A percentile compares a stretch with the other conserved stretches of the same genome.
phyloP scores from a whole-genome alignment of 2,797 vertebrate genomes.

The Astyanax mexicanus region DNA sequence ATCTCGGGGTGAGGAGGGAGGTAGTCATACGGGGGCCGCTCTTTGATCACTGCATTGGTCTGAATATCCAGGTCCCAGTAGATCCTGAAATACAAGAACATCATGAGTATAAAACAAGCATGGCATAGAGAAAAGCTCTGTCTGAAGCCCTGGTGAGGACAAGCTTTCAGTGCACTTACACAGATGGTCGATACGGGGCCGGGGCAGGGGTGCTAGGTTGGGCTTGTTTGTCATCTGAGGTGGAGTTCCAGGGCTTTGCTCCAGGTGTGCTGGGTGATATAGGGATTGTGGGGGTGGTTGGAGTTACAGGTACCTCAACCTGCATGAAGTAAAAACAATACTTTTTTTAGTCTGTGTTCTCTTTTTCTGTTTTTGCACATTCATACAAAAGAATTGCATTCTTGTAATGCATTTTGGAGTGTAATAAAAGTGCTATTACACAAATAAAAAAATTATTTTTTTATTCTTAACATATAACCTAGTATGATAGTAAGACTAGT shows the following conservation, averaged over 20 bases:
- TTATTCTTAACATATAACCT: too few relatives aligned
- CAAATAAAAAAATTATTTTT: too few relatives aligned
- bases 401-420: too few relatives aligned
- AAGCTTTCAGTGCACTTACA: constrained; percentile 80
- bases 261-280: constrained; percentile 88
- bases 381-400: too few relatives aligned
- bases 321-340: constrained; percentile 11
- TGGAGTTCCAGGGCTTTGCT: constrained; percentile 86
- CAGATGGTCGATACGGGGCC: constrained; percentile 88
- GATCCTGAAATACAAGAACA: constrained; percentile 74
- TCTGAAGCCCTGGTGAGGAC: background rate
- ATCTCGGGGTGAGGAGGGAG: constrained; percentile 95
- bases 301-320: constrained; percentile 76
- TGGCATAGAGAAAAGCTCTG: background rate
- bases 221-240: constrained; percentile 88
- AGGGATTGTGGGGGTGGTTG: constrained; percentile 81
- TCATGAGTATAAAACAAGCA: background rate
- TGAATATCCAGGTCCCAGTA: constrained; percentile 98
- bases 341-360: background rate
- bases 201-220: constrained; percentile 69
- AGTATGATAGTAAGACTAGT: too few relatives aligned
- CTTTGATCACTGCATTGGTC: constrained; percentile 93
- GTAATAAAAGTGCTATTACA: too few relatives aligned
- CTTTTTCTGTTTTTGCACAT: too few relatives aligned
- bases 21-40: constrained; percentile 81